Evolutionary conservation across 2,113 vertebrate genomes (phyloP), one percentile per base, ranked within the genome.

Genomic region (Solea senegalensis): DNA sequence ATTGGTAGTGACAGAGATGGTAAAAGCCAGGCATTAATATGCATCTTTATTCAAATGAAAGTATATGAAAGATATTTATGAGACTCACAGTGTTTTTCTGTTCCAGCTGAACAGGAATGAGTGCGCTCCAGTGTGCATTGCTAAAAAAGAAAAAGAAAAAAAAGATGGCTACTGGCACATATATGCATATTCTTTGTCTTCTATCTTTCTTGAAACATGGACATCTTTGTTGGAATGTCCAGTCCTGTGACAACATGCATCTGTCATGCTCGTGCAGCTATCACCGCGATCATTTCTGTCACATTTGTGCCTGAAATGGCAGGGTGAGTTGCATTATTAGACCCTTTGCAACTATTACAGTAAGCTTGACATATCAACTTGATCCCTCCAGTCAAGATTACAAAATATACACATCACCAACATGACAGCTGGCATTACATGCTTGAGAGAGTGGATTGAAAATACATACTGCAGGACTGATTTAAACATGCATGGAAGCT

Each of bases 321-420:
- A 82, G 73, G 54, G 26, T 63, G 78, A 71, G 65, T 74, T 78
- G 70, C 45, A 9, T 82, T 84, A 68, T 69, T 70, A 82, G 84
- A 85, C 34, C 83, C 74, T 78, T 78, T 84, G 52, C 78, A 83
- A 61, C 68, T 68, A 78, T 80, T 78, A 82, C 8, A 3, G 46
- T 46, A 87, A 8, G 60, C 81, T 80, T 87, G 80, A 83, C 74
- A 81, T 81, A 82, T 84, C 84, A 84, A 82, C 82, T 83, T 88
- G 78, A 88, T 86, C 84, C 79, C 70, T 55, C 78, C 3, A 56
- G 83, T 85, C 79, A 78, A 67, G 68, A 86, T 83, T 74, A 70
- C 65, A 81, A 76, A 81, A 78, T 81, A 77, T 82, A 82, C 76
- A 81, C 68, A 78, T 89, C 78, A 81, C 39, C 64, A 71, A 4